Percentiles rank a stretch among this genome's conserved stretches.
Evolutionary conservation across 2,888 invertebrate genomes (phyloP).

Genomic region (Pogonocherus hispidulus): DNA sequence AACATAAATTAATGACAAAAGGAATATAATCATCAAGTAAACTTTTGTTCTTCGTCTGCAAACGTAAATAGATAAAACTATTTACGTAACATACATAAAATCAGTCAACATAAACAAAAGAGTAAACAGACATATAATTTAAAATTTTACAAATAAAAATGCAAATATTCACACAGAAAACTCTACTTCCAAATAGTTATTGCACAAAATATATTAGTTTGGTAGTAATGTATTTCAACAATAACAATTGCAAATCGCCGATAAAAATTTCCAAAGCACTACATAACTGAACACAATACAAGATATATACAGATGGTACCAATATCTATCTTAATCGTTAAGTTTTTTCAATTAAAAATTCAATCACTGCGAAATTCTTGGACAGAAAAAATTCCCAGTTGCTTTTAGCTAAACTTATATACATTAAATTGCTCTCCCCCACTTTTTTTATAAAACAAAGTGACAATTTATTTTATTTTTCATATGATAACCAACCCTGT

Average conservation of each 20-base stretch:
- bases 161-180: neutral
- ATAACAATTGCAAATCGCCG: too few relatives aligned
- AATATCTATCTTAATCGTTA: too few relatives aligned
- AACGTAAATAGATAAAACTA: neutral
- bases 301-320: neutral
- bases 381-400: too few relatives aligned
- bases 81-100: slow-evolving; percentile 8
- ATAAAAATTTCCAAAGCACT: neutral
- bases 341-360: too few relatives aligned
- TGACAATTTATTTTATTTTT: neutral
- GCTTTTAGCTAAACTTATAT: too few relatives aligned
- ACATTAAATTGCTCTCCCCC: too few relatives aligned
- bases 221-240: neutral
- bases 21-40: neutral
- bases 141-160: too few relatives aligned
- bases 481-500: neutral
- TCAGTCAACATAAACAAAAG: slow-evolving; percentile 9
- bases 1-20: neutral
- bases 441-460: too few relatives aligned
- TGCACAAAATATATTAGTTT: neutral
- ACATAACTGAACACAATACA: neutral
- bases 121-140: neutral
- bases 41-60: neutral
- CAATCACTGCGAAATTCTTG: too few relatives aligned
- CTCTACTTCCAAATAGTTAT: neutral